These are phyloP conservation scores for Metellina segmentata DNA, from an alignment of 2,888 invertebrate species.

Conservation along the genomic window DNA sequence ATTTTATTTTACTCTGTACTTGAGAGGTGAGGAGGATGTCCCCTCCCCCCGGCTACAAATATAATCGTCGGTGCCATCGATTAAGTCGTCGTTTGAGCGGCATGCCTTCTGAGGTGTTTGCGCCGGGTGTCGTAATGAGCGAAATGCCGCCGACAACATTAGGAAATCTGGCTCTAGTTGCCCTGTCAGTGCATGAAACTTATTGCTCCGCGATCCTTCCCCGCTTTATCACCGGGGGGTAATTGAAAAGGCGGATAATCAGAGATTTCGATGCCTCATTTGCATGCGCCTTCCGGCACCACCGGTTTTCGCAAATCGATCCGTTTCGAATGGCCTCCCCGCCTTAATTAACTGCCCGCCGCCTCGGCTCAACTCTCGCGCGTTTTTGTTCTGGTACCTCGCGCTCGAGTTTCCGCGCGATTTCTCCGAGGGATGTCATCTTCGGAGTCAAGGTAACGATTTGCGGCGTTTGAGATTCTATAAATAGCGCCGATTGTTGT, in stretches of 20 bases:
- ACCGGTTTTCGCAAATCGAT: slow-evolving; percentile 43
- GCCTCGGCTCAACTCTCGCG: slow-evolving; percentile 4
- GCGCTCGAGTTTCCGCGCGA: background rate
- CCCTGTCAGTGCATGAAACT: slow-evolving; percentile 57
- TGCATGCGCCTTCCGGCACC: slow-evolving; percentile 62
- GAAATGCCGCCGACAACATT: slow-evolving; percentile 36
- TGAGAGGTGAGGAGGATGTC: no score
- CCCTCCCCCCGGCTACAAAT: no score
- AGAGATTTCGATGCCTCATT: slow-evolving; percentile 73
- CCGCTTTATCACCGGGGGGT: slow-evolving; percentile 67
- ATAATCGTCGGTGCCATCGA: no score
- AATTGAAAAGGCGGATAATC: slow-evolving; percentile 75
- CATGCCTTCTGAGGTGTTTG: background rate
- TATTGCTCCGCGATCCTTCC: slow-evolving; percentile 43
- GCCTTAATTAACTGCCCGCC: slow-evolving; percentile 58
- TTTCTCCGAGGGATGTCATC: background rate
- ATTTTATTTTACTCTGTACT: no score
- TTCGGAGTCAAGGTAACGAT: background rate
- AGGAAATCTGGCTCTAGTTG: slow-evolving; percentile 24
- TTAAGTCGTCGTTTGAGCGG: no score
- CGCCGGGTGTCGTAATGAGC: background rate
- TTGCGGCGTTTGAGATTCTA: background rate
- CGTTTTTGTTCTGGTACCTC: background rate
- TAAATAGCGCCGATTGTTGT: no score
- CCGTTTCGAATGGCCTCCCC: slow-evolving; percentile 36